Evolutionary conservation across 2,797 vertebrate species (phyloP).

Genomic region (Tenualosa thibaudeaui): DNA sequence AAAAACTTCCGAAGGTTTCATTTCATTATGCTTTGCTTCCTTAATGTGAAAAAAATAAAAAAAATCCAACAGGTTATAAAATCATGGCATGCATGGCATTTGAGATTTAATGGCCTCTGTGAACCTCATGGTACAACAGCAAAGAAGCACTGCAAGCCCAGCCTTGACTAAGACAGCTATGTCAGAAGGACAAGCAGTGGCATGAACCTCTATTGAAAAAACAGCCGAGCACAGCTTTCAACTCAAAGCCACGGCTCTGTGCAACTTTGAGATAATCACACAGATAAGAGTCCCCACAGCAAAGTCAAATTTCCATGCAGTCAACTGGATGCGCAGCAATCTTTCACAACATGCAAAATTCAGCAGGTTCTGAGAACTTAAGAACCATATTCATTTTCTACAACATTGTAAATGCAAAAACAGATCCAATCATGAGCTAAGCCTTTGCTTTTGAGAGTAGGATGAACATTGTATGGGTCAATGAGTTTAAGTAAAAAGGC

Average conservation of each 20-base stretch:
- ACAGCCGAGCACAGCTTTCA: slow-evolving; percentile 47
- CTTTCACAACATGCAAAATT: neutral
- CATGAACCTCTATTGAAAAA: slow-evolving; percentile 55
- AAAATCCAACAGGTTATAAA: neutral
- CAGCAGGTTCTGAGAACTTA: neutral
- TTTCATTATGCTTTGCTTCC: neutral
- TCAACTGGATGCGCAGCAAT: neutral
- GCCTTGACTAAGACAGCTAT: slow-evolving; percentile 53
- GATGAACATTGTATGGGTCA: neutral
- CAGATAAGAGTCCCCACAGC: neutral
- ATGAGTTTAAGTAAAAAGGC: slow-evolving; percentile 1
- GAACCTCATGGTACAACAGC: slow-evolving; percentile 33
- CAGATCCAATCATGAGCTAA: neutral
- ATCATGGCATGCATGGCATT: neutral
- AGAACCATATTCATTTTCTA: neutral
- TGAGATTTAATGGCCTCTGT: neutral
- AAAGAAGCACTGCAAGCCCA: slow-evolving; percentile 43
- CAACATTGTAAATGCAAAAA: neutral
- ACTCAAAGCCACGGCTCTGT: neutral
- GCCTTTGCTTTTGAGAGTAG: neutral
- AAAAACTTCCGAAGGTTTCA: neutral
- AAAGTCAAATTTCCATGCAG: neutral
- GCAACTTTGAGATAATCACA: slow-evolving; percentile 4
- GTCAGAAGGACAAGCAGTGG: slow-evolving; percentile 57
- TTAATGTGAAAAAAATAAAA: neutral